A percentile compares a stretch with the other conserved stretches of the same genome.
phyloP scores from a whole-genome alignment of 2,888 invertebrate species.

The Alloplasta piceator region DNA sequence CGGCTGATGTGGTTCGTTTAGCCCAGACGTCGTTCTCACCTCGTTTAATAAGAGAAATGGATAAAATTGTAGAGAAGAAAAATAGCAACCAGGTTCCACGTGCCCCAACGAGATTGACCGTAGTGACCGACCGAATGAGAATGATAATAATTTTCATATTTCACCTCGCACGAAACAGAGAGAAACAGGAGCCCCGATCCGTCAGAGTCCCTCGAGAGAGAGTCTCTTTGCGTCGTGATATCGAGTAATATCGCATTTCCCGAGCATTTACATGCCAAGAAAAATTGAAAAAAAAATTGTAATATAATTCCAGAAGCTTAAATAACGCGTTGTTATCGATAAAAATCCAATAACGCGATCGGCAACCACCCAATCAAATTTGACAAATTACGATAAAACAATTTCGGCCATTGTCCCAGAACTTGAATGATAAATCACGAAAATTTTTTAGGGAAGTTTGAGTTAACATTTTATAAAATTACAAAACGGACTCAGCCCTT shows the following conservation, averaged over 20 bases:
- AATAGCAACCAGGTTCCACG: not conserved
- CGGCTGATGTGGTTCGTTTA: constrained; percentile 50
- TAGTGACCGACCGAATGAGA: constrained; percentile 46
- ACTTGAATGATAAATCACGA: no score
- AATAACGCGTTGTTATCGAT: no score
- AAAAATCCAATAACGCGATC: no score
- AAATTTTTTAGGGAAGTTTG: no score
- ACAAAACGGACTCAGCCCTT: no score
- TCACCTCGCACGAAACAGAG: constrained; percentile 63
- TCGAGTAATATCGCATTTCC: constrained; percentile 30
- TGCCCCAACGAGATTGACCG: constrained; percentile 43
- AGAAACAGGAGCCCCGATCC: not conserved
- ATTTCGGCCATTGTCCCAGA: no score
- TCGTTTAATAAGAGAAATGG: constrained; percentile 42
- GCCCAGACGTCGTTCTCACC: constrained; percentile 54
- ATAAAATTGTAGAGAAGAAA: constrained; percentile 5
- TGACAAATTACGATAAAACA: no score
- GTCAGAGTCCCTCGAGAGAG: not conserved
- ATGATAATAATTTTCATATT: constrained; percentile 61
- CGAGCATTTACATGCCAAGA: not conserved
- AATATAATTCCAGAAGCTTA: no score
- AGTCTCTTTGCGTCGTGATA: constrained; percentile 20
- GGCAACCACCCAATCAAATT: no score
- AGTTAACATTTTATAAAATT: no score
- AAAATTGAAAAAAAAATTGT: no score